A percentile compares a stretch with the other conserved stretches of the same genome.
phyloP scores from a whole-genome alignment of 1,140 invertebrate species.

The Pinna nobilis region DNA sequence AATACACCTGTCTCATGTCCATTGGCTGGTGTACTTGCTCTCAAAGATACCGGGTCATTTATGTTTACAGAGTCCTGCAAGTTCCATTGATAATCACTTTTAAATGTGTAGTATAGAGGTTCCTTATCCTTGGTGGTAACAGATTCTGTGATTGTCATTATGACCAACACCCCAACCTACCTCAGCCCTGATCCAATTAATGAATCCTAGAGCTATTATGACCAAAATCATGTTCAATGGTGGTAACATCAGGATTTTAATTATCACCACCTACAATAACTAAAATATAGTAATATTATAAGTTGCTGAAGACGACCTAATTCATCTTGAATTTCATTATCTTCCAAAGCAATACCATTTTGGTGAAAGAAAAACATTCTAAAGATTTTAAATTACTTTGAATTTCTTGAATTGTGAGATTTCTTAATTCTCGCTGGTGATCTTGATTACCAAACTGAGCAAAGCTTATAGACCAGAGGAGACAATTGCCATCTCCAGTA shows the following conservation, averaged over 20 bases:
- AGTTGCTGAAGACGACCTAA: not conserved
- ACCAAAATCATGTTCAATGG: not conserved
- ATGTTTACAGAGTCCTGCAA: not conserved
- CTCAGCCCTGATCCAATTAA: not conserved
- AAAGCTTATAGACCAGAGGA: not conserved
- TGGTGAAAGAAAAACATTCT: not conserved
- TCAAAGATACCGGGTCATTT: not conserved
- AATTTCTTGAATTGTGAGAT: not conserved
- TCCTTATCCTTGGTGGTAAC: too few species aligned
- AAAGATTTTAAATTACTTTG: not conserved
- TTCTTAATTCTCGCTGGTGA: not conserved
- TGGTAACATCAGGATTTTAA: not conserved
- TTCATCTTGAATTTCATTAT: too few species aligned
- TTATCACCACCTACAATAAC: conserved; percentile 8
- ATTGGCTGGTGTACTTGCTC: not conserved
- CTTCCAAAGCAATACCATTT: not conserved
- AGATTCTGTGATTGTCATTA: not conserved
- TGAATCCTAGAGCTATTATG: not conserved
- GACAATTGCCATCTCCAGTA: not conserved
- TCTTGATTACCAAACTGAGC: not conserved
- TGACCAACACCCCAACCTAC: not conserved
- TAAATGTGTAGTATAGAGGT: not conserved
- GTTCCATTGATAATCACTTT: not conserved
- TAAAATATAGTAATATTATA: not conserved
- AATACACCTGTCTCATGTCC: not conserved